phyloP scores from a whole-genome alignment of 2,888 invertebrate genomes.

The Volucella inflata region DNA sequence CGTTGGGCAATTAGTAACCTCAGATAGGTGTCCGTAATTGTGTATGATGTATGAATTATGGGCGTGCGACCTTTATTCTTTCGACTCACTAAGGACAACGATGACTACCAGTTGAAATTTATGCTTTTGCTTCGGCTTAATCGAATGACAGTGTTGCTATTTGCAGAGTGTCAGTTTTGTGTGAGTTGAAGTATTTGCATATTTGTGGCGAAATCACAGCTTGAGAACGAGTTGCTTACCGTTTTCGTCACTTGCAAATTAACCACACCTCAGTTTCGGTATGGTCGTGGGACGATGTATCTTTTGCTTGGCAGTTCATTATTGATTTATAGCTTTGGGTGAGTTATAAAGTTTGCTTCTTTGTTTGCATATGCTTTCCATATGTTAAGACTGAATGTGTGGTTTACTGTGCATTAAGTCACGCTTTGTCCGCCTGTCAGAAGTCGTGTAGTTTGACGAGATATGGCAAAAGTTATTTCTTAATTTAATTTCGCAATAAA shows the following conservation, averaged over 20 bases:
- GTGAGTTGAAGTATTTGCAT: slow-evolving; percentile 10
- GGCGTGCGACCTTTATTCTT: slow-evolving; percentile 56
- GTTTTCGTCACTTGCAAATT: slow-evolving; percentile 66
- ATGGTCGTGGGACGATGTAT: slow-evolving; percentile 27
- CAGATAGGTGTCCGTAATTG: slow-evolving; percentile 17
- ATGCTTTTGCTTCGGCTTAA: slow-evolving; percentile 8
- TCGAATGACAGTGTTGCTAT: slow-evolving; percentile 9
- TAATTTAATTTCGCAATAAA: too few species aligned
- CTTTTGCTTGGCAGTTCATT: slow-evolving; percentile 15
- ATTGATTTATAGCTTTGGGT: slow-evolving; percentile 60
- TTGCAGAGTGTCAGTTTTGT: slow-evolving; percentile 3
- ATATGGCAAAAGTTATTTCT: too few species aligned
- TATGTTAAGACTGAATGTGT: slow-evolving; percentile 40
- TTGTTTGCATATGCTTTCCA: slow-evolving; percentile 60
- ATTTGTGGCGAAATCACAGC: slow-evolving; percentile 13
- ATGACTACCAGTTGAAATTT: slow-evolving; percentile 25
- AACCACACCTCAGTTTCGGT: slow-evolving; percentile 51
- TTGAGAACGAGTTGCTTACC: slow-evolving; percentile 35
- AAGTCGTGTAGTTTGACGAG: background rate
- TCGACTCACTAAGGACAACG: background rate
- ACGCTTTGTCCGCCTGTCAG: slow-evolving; percentile 13
- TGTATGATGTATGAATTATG: slow-evolving; percentile 62
- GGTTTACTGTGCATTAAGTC: slow-evolving; percentile 52
- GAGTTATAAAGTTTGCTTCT: slow-evolving; percentile 30
- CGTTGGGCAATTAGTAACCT: slow-evolving; percentile 48